A percentile compares a stretch with the other conserved stretches of the same genome.
These are phyloP conservation scores for Lipotes vexillifer DNA, from an alignment of 2,113 vertebrate genomes.

Conservation along the genomic window DNA sequence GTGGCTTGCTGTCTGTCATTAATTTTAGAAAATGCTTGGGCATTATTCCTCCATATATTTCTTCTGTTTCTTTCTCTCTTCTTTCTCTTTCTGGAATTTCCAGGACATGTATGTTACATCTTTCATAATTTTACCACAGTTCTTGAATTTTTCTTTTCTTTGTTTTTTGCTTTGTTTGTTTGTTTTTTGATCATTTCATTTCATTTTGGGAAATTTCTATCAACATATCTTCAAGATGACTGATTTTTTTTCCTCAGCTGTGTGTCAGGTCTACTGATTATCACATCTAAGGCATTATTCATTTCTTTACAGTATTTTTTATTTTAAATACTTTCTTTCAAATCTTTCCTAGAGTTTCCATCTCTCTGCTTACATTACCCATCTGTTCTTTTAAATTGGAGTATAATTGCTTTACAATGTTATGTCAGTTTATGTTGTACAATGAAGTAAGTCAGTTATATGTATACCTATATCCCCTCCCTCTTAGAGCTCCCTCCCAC, in stretches of 20 bases:
- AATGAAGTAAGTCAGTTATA: too few species aligned
- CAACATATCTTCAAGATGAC: not conserved
- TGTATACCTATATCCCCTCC: too few species aligned
- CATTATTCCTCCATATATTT: not conserved
- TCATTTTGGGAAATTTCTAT: not conserved
- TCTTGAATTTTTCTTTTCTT: not conserved
- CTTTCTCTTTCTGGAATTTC: not conserved
- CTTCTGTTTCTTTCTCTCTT: not conserved
- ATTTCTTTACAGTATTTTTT: not conserved
- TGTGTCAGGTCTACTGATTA: not conserved
- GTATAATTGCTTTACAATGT: too few species aligned
- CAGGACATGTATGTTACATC: not conserved
- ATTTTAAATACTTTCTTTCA: not conserved
- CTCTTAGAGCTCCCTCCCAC: too few species aligned
- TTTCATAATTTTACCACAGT: not conserved
- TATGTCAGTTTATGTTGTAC: too few species aligned
- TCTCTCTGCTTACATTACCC: too few species aligned
- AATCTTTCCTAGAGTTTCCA: not conserved
- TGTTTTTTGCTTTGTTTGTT: not conserved
- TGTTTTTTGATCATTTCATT: not conserved
- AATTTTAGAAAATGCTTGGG: not conserved
- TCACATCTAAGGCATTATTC: not conserved
- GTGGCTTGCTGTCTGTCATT: not conserved
- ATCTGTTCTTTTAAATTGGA: not conserved
- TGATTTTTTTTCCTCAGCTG: not conserved